Percentiles rank a stretch among this genome's conserved stretches.
Conservation (phyloP, 2,888 invertebrate species). For the Elaeidobius kamerunicus region DNA sequence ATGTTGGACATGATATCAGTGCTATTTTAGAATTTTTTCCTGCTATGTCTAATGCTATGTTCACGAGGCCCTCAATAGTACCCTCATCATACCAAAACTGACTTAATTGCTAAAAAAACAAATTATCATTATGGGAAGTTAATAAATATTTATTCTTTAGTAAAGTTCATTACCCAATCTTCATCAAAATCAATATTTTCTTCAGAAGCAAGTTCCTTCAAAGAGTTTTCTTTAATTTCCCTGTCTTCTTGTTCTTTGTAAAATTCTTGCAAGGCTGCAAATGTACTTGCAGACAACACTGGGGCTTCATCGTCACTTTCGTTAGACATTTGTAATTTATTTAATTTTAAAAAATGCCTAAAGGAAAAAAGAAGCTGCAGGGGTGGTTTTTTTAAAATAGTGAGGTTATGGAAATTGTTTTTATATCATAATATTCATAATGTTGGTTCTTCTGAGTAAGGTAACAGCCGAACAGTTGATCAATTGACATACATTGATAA, state of each 20-base stretch:
- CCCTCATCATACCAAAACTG: conserved; percentile 95
- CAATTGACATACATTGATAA: too few relatives aligned
- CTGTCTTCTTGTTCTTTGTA: conserved; percentile 66
- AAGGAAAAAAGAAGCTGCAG: too few relatives aligned
- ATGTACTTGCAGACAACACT: conserved; percentile 65
- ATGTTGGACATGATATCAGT: too few relatives aligned
- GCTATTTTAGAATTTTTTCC: too few relatives aligned
- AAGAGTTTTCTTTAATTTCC: conserved; percentile 53
- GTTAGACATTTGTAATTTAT: conserved; percentile 20
- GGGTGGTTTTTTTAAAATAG: too few relatives aligned
- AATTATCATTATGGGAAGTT: background rate
- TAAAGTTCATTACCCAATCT: conserved; percentile 66
- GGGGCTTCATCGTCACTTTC: conserved; percentile 59
- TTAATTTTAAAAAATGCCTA: too few relatives aligned
- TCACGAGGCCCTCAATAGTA: conserved; percentile 72
- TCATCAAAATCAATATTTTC: conserved; percentile 65
- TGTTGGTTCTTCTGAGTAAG: too few relatives aligned
- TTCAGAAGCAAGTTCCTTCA: conserved; percentile 32
- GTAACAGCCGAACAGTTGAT: too few relatives aligned
- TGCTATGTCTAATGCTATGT: too few relatives aligned
- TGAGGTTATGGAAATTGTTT: too few relatives aligned
- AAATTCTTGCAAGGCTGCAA: conserved; percentile 75
- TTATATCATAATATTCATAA: too few relatives aligned
- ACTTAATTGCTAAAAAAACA: conserved; percentile 77
- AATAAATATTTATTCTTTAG: background rate